Percentiles rank a stretch among this genome's conserved stretches.
These are phyloP conservation scores for Gnathonemus echidnorhynchus DNA, from an alignment of 2,113 vertebrate genomes.

Conservation along the genomic window DNA sequence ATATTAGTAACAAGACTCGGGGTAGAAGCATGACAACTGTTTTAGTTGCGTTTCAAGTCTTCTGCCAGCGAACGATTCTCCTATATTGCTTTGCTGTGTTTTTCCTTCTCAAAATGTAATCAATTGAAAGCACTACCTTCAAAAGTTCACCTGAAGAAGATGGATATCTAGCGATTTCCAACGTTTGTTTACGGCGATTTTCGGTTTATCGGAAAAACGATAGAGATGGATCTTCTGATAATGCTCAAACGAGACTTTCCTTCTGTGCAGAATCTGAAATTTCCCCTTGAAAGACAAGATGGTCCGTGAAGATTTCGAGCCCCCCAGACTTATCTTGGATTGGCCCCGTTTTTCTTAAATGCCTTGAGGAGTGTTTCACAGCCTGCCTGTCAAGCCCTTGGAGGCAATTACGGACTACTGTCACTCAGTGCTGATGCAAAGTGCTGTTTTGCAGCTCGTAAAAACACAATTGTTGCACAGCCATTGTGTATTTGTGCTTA, in stretches of 20 bases:
- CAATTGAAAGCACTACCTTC: background rate
- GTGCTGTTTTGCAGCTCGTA: background rate
- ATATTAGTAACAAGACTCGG: background rate
- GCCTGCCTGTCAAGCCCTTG: background rate
- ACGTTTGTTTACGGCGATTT: background rate
- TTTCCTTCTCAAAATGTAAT: background rate
- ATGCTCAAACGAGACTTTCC: background rate
- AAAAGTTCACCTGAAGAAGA: background rate
- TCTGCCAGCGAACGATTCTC: background rate
- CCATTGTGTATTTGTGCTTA: background rate
- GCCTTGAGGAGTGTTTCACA: background rate
- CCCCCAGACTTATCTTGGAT: background rate
- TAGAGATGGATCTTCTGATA: background rate
- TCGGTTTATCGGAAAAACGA: background rate
- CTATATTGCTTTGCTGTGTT: background rate
- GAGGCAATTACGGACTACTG: constrained; percentile 3
- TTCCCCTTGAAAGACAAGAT: background rate
- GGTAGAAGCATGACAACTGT: background rate
- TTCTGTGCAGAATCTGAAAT: background rate
- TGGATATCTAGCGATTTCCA: background rate
- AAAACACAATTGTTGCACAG: background rate
- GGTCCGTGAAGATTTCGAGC: constrained; percentile 3
- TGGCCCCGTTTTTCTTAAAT: background rate
- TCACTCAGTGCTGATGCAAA: constrained; percentile 15
- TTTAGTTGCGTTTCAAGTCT: background rate